Conservation (phyloP, 2,888 invertebrate species). For the Alloplasta piceator region DNA sequence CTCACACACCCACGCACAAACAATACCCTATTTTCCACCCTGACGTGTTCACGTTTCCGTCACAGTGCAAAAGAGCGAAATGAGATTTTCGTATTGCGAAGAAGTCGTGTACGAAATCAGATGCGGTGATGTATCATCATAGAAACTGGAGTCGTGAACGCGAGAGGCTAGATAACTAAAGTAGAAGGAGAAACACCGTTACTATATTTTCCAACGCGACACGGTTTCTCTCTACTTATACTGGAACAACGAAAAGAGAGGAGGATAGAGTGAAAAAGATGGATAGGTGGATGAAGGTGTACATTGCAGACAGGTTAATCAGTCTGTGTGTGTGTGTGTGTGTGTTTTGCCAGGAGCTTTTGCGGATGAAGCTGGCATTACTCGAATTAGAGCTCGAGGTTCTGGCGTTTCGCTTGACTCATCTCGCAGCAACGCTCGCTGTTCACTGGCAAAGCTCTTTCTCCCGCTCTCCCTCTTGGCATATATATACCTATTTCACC, state of each 20-base stretch:
- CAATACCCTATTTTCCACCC: not conserved
- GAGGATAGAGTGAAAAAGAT: not conserved
- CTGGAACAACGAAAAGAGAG: slow-evolving; percentile 17
- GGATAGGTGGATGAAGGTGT: not conserved
- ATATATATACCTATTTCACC: not conserved
- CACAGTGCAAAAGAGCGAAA: not conserved
- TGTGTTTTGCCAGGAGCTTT: slow-evolving; percentile 44
- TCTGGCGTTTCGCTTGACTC: slow-evolving; percentile 34
- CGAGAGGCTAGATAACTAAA: not conserved
- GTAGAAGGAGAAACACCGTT: slow-evolving; percentile 19
- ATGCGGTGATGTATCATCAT: slow-evolving; percentile 52
- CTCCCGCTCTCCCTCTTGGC: slow-evolving; percentile 25
- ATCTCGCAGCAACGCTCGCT: not conserved
- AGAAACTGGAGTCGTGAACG: slow-evolving; percentile 42
- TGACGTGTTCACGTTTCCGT: not conserved
- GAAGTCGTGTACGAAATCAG: slow-evolving; percentile 43
- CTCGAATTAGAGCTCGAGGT: slow-evolving; percentile 51
- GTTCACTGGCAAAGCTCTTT: not conserved
- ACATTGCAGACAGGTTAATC: slow-evolving; percentile 36
- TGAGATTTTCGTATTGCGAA: slow-evolving; percentile 3
- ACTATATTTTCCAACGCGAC: slow-evolving; percentile 24
- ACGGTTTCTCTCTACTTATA: slow-evolving; percentile 31
- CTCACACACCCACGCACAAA: not conserved
- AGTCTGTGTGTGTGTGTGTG: slow-evolving; percentile 33
- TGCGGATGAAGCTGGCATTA: slow-evolving; percentile 55